phyloP scores from a whole-genome alignment of 2,113 vertebrate genomes.

The Azemiops feae region DNA sequence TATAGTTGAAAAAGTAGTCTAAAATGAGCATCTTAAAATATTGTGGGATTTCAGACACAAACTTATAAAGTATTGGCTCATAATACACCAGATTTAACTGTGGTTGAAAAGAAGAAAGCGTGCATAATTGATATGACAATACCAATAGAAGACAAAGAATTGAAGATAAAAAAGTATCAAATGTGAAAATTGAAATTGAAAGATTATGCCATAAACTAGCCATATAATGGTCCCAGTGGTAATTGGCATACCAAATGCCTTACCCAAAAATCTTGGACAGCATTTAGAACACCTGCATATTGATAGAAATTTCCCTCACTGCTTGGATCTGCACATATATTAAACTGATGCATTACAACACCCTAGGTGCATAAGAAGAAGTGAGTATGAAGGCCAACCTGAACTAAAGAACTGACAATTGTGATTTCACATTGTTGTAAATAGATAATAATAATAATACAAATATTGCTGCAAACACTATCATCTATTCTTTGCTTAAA shows the following conservation, averaged over 20 bases:
- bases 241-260: neutral
- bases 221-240: too few relatives aligned
- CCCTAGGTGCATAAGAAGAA: neutral
- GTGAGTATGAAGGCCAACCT: neutral
- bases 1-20: neutral
- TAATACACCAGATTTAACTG: neutral
- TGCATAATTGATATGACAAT: neutral
- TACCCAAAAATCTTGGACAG: neutral
- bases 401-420: neutral
- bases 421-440: neutral
- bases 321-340: neutral
- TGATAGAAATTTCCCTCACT: neutral
- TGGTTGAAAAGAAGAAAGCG: neutral
- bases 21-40: neutral
- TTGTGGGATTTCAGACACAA: neutral
- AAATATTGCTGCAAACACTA: neutral
- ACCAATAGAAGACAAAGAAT: neutral
- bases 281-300: neutral
- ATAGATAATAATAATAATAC: neutral
- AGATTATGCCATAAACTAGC: neutral
- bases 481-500: neutral
- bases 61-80: neutral
- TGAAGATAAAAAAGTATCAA: neutral
- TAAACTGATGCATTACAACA: neutral
- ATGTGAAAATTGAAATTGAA: neutral